phyloP scores from a whole-genome alignment of 2,797 vertebrate species.

The Anguilla anguilla region DNA sequence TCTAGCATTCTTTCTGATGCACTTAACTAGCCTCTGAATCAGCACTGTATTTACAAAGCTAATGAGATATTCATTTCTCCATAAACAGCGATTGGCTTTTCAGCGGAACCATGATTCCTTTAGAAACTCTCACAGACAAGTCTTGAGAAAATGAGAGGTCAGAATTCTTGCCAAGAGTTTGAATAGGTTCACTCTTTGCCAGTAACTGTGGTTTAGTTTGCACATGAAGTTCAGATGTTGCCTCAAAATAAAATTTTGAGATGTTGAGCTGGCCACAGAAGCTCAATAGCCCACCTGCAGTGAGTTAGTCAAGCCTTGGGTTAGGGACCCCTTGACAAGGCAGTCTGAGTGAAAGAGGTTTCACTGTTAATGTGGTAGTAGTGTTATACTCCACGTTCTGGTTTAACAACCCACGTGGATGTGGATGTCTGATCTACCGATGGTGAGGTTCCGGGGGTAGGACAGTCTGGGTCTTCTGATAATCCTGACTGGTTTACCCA shows the following conservation, averaged over 20 bases:
- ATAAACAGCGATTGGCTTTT: conserved; percentile 61
- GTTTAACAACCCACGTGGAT: background rate
- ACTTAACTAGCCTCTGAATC: conserved; percentile 70
- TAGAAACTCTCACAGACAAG: conserved; percentile 27
- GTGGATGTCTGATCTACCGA: background rate
- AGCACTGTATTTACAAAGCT: conserved; percentile 63
- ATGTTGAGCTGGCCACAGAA: background rate
- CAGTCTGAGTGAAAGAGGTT: background rate
- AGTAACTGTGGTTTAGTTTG: background rate
- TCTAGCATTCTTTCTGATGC: conserved; percentile 41
- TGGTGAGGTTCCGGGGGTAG: conserved; percentile 35
- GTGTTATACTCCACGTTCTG: background rate
- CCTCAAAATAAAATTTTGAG: background rate
- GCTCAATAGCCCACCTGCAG: background rate
- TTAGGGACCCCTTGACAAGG: background rate
- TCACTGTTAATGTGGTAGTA: background rate
- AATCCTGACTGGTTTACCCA: conserved; percentile 57
- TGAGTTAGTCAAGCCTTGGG: background rate
- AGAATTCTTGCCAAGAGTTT: background rate
- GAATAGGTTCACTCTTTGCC: background rate
- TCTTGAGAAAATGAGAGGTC: background rate
- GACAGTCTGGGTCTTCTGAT: conserved; percentile 52
- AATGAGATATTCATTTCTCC: conserved; percentile 59
- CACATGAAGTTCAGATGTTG: background rate
- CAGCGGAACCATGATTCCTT: conserved; percentile 51